Base-by-base conservation (phyloP, 2,888 invertebrate genomes). In the Baronia brevicornis region DNA sequence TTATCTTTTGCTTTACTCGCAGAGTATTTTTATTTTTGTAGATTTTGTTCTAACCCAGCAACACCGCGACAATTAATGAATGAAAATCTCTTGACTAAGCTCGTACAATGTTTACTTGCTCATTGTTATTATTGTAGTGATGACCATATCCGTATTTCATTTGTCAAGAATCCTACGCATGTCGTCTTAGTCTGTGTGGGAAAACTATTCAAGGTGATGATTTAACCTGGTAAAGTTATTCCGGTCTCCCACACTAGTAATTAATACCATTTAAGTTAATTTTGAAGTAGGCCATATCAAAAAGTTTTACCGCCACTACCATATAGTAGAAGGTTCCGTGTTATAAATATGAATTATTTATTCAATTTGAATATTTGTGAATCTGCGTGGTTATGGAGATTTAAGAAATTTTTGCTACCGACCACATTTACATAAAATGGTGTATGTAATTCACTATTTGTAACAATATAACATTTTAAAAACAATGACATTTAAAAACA, bases 231-330 rank as follows among this genome's bases (percentile, higher is more conserved):
- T 60, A 64, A 59, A 66, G 69, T 38, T 34, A 39, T 38, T 40
- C 36, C 58, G 33, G 44, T 48, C 60, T 59, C 77, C 77, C 64
- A 77, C 77, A 57, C 57, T 38, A 15, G 38, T 53, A 63, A 74
- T 72, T 66, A 70, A 63, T 48, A 43, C 66, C 62, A 60, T 35
- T 30, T 30, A 22, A 21, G 35, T 30, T 29, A 23, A 23, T 22
- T 30, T 21, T 21, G 15, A 24, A 14, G 3, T 22, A 15, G 12
- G 22, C 6, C 6, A 21, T 11, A 13, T 26, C 27, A 25, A 35
- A 36, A 30, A 17, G 29, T 10, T 17, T 18, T 5, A 1, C 30
- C 26, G 25, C 30, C 17, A 5, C 8, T n/a, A n/a, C n/a, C n/a
- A n/a, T n/a, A n/a, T n/a, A n/a, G n/a, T n/a, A n/a, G n/a, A n/a